phyloP scores from a whole-genome alignment of 1,140 invertebrate species.

The Lasaia peninsularis region DNA sequence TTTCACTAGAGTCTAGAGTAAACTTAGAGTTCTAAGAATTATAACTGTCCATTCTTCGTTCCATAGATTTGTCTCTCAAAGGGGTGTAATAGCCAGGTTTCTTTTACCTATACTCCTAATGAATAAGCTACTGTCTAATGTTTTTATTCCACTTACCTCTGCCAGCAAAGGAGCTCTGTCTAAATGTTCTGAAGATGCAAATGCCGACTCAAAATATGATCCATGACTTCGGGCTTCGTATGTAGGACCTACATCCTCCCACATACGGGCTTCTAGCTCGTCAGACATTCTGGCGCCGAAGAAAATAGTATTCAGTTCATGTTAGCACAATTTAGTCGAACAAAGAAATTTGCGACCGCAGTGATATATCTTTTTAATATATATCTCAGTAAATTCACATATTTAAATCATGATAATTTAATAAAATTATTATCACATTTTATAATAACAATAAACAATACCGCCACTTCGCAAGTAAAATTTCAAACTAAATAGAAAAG shows the following conservation, averaged over 20 bases:
- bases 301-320: constrained; percentile 13
- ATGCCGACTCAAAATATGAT: constrained; percentile 61
- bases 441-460: constrained; percentile 13
- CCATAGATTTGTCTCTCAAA: too few relatives aligned
- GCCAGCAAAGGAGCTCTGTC: constrained; percentile 66
- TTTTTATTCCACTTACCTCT: constrained; percentile 44
- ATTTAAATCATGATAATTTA: background rate
- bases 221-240: constrained; percentile 53
- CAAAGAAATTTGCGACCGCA: background rate
- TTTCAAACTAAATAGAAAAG: constrained; percentile 7
- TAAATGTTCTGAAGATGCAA: constrained; percentile 65
- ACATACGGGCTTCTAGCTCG: constrained; percentile 69
- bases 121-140: too few relatives aligned
- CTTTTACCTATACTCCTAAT: too few relatives aligned
- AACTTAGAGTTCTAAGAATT: too few relatives aligned
- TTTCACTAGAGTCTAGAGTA: too few relatives aligned
- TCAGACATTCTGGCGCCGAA: constrained; percentile 71
- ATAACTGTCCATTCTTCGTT: too few relatives aligned
- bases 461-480: background rate
- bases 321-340: background rate
- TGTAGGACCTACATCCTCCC: constrained; percentile 58
- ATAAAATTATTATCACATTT: constrained; percentile 8
- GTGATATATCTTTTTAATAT: background rate
- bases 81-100: too few relatives aligned
- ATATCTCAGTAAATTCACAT: background rate